Evolutionary conservation across 2,113 vertebrate genomes (phyloP), one percentile per base, ranked within the genome.

Genomic region (Puffinus mauretanicus): DNA sequence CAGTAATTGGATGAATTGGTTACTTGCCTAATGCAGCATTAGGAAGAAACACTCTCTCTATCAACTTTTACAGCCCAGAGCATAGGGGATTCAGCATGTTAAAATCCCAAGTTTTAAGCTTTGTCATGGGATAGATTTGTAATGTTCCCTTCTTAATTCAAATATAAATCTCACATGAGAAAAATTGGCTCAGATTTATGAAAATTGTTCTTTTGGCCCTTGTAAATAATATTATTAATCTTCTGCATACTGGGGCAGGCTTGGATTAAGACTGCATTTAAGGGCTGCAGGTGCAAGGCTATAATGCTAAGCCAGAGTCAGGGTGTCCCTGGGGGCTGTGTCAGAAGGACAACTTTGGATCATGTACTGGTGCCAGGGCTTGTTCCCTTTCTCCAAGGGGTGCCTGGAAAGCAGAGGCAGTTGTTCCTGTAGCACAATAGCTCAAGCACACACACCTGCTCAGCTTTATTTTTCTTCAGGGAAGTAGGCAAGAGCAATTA

Each of bases 281-380:
- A 94, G 60, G 49, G 64, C 71, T 97, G 94, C 97, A 96, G 94
- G 95, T 97, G 96, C 95, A 96, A 84, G 90, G 64, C 81, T 93
- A 7, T 32, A 94, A 67, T 54, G 51, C 77, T 88, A 16, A 73
- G 66, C 49, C 73, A 80, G 83, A 93, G 66, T 42, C 83, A 58
- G 91, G 36, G 30, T 82, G 91, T 94, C 91, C 80, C 61, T 62
- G 49, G 66, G 75, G 87, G 19, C 55, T 0, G 0, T 77, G 84
- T 88, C 70, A 90, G 81, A 71, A 91, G 84, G 69, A 93, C 3
- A 14, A 5, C 77, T 94, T 75, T 75, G 79, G 70, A 58, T 79
- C 2, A 2, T 79, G 62, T 70, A 38, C 77, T 93, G 0, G 0
- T 82, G 94, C 93, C 89, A 97, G 84, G 47, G 64, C 64, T 93